Evolutionary conservation across 2,797 vertebrate species (phyloP), one percentile per base, ranked within the genome.

Genomic region (Acipenser ruthenus): DNA sequence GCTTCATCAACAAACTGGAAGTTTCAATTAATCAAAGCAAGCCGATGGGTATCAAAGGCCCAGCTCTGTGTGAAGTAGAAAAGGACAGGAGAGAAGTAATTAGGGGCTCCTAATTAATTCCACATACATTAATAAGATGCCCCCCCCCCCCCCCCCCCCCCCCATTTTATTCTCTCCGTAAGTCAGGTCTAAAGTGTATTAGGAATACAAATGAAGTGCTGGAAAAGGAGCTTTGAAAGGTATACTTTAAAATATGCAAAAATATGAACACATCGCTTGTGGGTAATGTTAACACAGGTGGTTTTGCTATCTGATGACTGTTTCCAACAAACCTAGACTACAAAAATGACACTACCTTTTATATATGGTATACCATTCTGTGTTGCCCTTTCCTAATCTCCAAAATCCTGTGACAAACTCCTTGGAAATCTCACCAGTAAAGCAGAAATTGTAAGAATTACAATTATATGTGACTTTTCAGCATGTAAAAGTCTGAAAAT

Each of bases 41-140:
- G 64, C 62, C 56, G 80, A 70, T 51, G 67, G 80, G 80, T 79
- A 72, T 76, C 70, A 68, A 70, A 76, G 76, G 67, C 62, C 55
- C 12, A 68, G 74, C 69, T 76, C 71, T 59, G 73, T 62, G 67
- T 69, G 69, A 76, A 76, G 72, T 69, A 75, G 69, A 70, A 63
- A 71, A 75, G 72, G 78, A 73, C 72, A 70, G 75, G 72, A 69
- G 75, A 74, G 70, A 77, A 74, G 78, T 81, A 80, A 85, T 82
- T 77, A 81, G 67, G 0, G 66, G 67, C 52, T 50, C 61, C 68
- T 81, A 81, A 85, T 83, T 75, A 87, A 82, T 80, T 82, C 77
- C 75, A 76, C 76, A 79, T 67, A 74, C 72, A 70, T 79, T 77
- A 81, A 85, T 75, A 66, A 13, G 15, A 58, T 13, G 23, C 18